Conservation (phyloP, 2,113 vertebrate species). For the Dasyornis broadbenti region DNA sequence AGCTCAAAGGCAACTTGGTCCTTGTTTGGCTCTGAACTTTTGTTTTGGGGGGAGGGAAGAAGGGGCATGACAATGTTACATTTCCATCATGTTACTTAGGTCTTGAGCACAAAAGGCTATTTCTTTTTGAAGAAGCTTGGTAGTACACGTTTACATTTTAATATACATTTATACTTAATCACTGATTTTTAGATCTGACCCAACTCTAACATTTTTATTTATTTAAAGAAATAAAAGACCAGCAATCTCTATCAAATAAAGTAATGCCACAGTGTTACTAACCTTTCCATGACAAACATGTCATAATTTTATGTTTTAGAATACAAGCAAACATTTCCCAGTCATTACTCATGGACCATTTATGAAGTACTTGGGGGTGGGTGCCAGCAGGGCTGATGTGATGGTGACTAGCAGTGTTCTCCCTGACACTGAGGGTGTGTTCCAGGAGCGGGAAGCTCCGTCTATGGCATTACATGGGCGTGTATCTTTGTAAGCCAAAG, state of each 20-base stretch:
- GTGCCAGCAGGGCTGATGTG: neutral
- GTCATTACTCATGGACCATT: neutral
- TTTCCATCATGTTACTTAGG: neutral
- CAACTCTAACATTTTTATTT: neutral
- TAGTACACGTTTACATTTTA: neutral
- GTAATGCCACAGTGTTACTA: neutral
- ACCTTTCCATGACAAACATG: neutral
- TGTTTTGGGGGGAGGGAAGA: accelerated
- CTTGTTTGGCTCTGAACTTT: neutral
- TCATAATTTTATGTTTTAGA: neutral
- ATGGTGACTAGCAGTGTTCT: neutral
- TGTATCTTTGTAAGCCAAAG: neutral
- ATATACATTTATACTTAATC: neutral
- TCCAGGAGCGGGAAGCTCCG: neutral
- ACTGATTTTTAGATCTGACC: neutral
- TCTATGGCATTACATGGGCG: neutral
- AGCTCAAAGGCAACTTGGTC: neutral
- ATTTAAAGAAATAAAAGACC: neutral
- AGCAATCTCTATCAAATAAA: neutral
- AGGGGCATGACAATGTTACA: accelerated
- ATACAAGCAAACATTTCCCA: neutral
- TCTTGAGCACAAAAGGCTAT: neutral
- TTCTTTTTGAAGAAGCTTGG: neutral
- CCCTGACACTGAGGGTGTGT: neutral
- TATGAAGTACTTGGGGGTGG: neutral